These are phyloP conservation scores for Zaprionus ornatus DNA, from an alignment of 1,140 invertebrate genomes.

Conservation along the genomic window DNA sequence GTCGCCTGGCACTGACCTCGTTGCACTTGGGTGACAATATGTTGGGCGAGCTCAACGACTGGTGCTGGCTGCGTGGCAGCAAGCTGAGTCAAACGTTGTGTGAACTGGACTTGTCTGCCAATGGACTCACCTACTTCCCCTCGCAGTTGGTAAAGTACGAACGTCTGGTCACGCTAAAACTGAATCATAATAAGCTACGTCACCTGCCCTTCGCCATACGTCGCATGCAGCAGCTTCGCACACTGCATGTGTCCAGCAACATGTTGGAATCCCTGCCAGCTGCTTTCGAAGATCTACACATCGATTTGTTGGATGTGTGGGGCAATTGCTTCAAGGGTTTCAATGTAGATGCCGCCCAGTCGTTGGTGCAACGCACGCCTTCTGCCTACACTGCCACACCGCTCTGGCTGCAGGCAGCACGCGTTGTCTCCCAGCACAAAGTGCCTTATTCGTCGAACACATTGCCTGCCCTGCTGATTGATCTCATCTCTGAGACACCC, in stretches of 20 bases:
- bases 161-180: constrained; percentile 86
- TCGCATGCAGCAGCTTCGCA: constrained; percentile 85
- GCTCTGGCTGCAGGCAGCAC: constrained; percentile 67
- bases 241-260: constrained; percentile 84
- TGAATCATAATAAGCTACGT: constrained; percentile 87
- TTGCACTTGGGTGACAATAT: constrained; percentile 89
- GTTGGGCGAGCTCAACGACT: constrained; percentile 86
- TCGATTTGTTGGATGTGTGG: constrained; percentile 76
- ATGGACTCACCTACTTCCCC: constrained; percentile 72
- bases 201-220: constrained; percentile 86
- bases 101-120: constrained; percentile 72
- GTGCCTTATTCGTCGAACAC: constrained; percentile 50
- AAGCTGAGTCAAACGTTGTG: constrained; percentile 73
- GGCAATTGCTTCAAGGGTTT: constrained; percentile 70
- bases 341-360: constrained; percentile 47
- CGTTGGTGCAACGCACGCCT: neutral
- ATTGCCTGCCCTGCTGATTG: constrained; percentile 69
- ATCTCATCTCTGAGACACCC: constrained; percentile 71
- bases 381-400: constrained; percentile 26
- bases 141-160: constrained; percentile 83
- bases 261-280: constrained; percentile 84
- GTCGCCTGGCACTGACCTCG: constrained; percentile 87
- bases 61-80: constrained; percentile 87
- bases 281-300: constrained; percentile 61
- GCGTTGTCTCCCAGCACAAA: constrained; percentile 53